These are phyloP conservation scores for Morone chrysops DNA, from an alignment of 2,113 vertebrate species.

Conservation along the genomic window DNA sequence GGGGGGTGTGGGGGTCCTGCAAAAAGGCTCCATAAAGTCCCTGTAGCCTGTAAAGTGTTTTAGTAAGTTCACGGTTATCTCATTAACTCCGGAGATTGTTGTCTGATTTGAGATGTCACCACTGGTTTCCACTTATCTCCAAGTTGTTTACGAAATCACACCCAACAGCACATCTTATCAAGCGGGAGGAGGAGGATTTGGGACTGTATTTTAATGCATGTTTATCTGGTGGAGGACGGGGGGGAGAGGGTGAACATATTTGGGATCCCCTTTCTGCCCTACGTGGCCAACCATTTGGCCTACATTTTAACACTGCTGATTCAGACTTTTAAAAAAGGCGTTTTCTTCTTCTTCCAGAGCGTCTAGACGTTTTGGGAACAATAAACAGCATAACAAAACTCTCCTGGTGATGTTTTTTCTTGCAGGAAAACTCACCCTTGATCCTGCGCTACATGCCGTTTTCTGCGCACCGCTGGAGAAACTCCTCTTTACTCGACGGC, in stretches of 20 bases:
- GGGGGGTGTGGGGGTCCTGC: neutral
- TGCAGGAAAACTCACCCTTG: constrained; percentile 58
- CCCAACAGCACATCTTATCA: neutral
- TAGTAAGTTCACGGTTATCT: neutral
- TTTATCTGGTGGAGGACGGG: constrained; percentile 37
- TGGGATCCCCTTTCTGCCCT: constrained; percentile 62
- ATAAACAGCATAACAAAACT: neutral
- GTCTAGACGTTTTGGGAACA: neutral
- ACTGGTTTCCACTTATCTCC: neutral
- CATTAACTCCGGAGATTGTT: constrained; percentile 6
- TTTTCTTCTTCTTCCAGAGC: no score
- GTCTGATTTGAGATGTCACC: neutral
- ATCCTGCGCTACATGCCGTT: constrained; percentile 73
- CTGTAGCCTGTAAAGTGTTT: neutral
- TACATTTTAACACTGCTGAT: constrained; percentile 21
- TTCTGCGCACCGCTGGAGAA: constrained; percentile 42
- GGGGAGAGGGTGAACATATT: constrained; percentile 48
- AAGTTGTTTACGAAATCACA: neutral
- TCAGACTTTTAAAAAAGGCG: neutral
- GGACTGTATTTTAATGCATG: constrained; percentile 40
- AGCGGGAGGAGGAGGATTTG: neutral
- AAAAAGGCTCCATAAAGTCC: neutral
- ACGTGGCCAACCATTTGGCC: constrained; percentile 72
- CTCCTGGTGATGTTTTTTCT: neutral
- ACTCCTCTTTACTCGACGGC: constrained; percentile 36